phyloP scores from a whole-genome alignment of 1,140 invertebrate genomes.

The Hyles vespertilio region DNA sequence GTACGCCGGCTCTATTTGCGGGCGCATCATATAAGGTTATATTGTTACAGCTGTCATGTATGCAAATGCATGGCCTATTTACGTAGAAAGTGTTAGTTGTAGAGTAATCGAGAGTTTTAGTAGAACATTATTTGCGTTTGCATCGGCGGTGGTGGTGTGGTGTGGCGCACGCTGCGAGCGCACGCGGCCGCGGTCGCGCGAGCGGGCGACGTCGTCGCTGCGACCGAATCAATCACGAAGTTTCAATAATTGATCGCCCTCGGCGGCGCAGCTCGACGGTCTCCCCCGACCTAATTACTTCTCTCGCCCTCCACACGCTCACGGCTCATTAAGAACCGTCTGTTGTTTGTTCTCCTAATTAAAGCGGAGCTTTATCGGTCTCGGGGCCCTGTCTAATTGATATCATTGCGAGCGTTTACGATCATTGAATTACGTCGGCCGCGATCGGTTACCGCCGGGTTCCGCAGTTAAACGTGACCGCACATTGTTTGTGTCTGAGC shows the following conservation, averaged over 20 bases:
- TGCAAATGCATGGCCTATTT: constrained; percentile 1
- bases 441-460: constrained; percentile 52
- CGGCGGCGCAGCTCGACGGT: constrained; percentile 22
- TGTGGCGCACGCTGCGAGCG: neutral
- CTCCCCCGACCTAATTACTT: constrained; percentile 59
- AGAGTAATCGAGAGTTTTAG: constrained; percentile 7
- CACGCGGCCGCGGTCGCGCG: neutral
- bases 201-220: constrained; percentile 13
- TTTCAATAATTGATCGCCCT: constrained; percentile 60
- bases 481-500: constrained; percentile 51
- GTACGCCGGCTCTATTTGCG: constrained; percentile 2
- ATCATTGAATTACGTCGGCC: constrained; percentile 63
- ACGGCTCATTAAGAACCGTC: constrained; percentile 67
- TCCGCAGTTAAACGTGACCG: constrained; percentile 63
- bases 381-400: constrained; percentile 64
- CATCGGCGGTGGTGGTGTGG: neutral
- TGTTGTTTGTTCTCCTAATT: constrained; percentile 74
- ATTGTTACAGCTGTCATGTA: neutral
- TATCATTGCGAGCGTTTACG: constrained; percentile 71
- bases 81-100: constrained; percentile 10
- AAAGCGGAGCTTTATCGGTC: constrained; percentile 68
- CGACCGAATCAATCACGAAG: constrained; percentile 55
- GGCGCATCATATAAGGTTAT: no score
- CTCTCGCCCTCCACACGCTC: constrained; percentile 51
- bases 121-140: constrained; percentile 1